Evolutionary conservation across 2,888 invertebrate species (phyloP).

Genomic region (Dimorphilus gyrociliatus): DNA sequence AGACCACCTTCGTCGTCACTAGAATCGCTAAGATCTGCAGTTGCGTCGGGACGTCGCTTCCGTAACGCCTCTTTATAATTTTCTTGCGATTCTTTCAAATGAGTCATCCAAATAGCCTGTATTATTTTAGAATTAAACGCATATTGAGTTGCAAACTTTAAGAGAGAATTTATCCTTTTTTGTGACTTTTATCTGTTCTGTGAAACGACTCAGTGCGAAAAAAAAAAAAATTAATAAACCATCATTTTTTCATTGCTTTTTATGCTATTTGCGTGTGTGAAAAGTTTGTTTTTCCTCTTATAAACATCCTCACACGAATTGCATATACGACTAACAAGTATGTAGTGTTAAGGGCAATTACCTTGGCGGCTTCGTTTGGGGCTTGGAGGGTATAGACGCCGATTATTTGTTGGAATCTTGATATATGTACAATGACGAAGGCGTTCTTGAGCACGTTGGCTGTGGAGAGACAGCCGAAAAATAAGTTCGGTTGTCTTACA

Average conservation of each 20-base stretch:
- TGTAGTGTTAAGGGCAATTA: constrained; percentile 12
- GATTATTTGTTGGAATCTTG: constrained; percentile 41
- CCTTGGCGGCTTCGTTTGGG: constrained; percentile 37
- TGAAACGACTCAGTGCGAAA: no score
- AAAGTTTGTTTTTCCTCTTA: no score
- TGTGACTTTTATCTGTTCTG: no score
- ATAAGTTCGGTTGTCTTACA: constrained; percentile 10
- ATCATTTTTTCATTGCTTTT: not conserved
- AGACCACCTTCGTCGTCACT: no score
- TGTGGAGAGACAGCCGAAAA: constrained; percentile 14
- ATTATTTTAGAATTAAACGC: constrained; percentile 7
- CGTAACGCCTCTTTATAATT: constrained; percentile 41
- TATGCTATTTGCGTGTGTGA: no score
- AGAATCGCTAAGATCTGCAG: no score
- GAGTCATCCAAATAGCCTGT: constrained; percentile 41
- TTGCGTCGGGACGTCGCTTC: no score
- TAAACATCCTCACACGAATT: no score
- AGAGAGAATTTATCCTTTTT: no score
- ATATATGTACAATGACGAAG: constrained; percentile 41
- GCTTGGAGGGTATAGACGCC: constrained; percentile 41
- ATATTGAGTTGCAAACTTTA: constrained; percentile 1
- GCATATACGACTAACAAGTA: no score
- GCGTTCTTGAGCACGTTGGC: constrained; percentile 34
- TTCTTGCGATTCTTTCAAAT: constrained; percentile 42
- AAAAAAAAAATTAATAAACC: constrained; percentile 1